Base-by-base conservation (phyloP, 2,113 vertebrate species). In the Seriola quinqueradiata region DNA sequence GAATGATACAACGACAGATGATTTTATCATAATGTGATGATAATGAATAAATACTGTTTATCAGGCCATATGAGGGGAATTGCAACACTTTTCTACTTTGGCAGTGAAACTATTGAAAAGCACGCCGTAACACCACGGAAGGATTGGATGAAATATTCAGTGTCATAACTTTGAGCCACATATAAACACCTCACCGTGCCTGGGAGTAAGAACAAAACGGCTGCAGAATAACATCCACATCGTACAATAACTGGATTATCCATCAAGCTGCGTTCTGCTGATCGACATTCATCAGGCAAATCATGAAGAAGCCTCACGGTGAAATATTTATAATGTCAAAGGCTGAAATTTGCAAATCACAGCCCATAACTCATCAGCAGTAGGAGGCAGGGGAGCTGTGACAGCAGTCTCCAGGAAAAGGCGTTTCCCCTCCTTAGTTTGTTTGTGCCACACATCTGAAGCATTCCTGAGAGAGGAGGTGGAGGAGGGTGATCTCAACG, bases 391-490 rank as follows among this genome's bases (percentile, higher is more conserved):
- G 3, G 59, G 72, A 52, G 34, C 34, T 61, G 32, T 63, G 77
- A 71, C 70, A 32, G 28, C 70, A 59, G 8, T 32, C 28, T 82
- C 55, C 83, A 82, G 79, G 78, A 85, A 88, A 77, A 65, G 66
- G 83, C n/a, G 8, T 70, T 79, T 36, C 42, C 28, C 34, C 79
- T 59, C 44, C 50, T 50, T 69, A 55, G 79, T 81, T 87, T 83
- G 81, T 89, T 82, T 74, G 25, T 61, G 67, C 69, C 60, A 71
- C 23, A 75, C 57, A 78, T 79, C 54, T 66, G 67, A 87, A 61
- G 52, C 83, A 83, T 92, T 89, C 78, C 76, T 85, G 34, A 46
- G 55, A 16, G 32, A 77, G 34, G 21, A 44, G 70, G 61, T 66
- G 34, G 70, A 42, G 28, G 65, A 67, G 69, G 54, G 25, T 4